Percentiles rank a stretch among this genome's conserved stretches.
These are phyloP conservation scores for Strix aluco DNA, from an alignment of 2,113 vertebrate genomes.

Conservation along the genomic window DNA sequence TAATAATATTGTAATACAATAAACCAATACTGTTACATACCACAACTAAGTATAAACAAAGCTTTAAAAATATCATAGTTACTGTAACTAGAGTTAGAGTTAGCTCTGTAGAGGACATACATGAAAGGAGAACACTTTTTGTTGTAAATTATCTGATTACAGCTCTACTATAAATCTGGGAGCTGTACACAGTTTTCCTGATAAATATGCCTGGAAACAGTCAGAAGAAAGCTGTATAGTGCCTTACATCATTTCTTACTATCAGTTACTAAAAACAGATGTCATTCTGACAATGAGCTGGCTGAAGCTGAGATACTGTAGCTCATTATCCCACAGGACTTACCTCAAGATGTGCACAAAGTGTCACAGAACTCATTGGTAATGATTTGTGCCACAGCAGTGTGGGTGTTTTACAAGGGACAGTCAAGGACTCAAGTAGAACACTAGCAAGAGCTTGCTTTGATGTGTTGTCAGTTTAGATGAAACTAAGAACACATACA, in stretches of 20 bases:
- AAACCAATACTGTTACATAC: neutral
- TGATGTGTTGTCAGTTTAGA: neutral
- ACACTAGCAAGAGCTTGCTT: neutral
- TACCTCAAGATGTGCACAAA: neutral
- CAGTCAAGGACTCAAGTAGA: neutral
- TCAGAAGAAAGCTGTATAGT: neutral
- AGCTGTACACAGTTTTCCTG: neutral
- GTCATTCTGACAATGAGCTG: neutral
- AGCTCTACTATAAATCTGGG: neutral
- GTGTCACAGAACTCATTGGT: neutral
- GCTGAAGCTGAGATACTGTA: neutral
- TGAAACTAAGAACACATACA: neutral
- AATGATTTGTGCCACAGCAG: neutral
- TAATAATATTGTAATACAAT: accelerated
- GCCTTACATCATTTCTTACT: neutral
- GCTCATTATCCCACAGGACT: neutral
- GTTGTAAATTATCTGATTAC: neutral
- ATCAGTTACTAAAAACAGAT: neutral
- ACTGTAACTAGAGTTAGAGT: neutral
- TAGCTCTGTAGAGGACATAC: neutral
- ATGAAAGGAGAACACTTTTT: neutral
- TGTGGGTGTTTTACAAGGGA: neutral
- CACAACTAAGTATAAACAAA: neutral
- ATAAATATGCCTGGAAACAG: neutral
- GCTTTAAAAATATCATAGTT: neutral